These are phyloP conservation scores for Turritopsis dohrnii DNA, from an alignment of 30 jellyfish, hydroid and myxozoan genomes.

Conservation along the genomic window DNA sequence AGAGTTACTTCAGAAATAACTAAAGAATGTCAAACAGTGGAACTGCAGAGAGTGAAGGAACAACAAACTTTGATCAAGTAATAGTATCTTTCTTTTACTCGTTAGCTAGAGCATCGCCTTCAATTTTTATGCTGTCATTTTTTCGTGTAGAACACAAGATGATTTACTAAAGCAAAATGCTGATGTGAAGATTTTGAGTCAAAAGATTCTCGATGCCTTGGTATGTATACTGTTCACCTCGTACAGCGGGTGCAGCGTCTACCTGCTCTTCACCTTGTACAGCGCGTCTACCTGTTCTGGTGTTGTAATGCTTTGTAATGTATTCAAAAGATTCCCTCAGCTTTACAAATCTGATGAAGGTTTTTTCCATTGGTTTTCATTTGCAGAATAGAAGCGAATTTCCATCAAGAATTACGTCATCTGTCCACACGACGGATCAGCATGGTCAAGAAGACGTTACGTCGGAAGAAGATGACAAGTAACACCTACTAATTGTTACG, in stretches of 20 bases:
- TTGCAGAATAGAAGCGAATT: not conserved
- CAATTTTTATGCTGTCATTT: not conserved
- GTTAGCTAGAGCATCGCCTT: not conserved
- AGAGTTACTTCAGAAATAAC: slow-evolving; percentile 3
- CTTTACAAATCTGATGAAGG: not conserved
- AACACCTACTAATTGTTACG: no score
- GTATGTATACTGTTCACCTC: no score
- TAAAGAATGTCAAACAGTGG: slow-evolving; percentile 4
- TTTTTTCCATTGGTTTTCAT: not conserved
- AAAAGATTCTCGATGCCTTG: not conserved
- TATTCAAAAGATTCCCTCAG: no score
- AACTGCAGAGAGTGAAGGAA: slow-evolving; percentile 3
- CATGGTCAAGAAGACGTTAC: no score
- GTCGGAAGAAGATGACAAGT: no score
- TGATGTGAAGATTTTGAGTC: not conserved
- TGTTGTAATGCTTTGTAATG: no score
- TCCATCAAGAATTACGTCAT: not conserved
- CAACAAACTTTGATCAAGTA: not conserved
- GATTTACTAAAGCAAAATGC: not conserved
- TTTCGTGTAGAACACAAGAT: not conserved
- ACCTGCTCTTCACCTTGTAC: no score
- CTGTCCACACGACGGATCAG: not conserved
- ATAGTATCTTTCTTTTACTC: not conserved
- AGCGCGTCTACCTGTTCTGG: no score
- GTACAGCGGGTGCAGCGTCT: no score